phyloP scores from a whole-genome alignment of 92 coral and sea anemone species.

The Montipora capitata region DNA sequence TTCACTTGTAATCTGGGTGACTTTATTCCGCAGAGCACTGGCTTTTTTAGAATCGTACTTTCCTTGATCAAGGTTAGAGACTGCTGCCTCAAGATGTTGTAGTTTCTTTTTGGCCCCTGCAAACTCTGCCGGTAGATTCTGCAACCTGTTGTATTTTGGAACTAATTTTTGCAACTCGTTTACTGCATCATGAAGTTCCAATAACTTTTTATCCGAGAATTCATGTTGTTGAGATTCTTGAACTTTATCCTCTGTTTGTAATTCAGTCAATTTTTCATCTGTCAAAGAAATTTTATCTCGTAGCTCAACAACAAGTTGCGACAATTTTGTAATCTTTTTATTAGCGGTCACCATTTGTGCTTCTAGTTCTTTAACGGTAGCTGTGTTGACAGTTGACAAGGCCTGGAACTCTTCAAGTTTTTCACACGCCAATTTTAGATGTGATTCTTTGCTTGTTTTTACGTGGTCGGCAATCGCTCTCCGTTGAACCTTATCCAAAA shows the following conservation, averaged over 20 bases:
- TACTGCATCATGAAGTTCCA: constrained; percentile 9
- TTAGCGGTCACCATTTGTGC: not conserved
- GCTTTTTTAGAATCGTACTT: not conserved
- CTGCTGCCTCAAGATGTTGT: not conserved
- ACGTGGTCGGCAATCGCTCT: constrained; percentile 17
- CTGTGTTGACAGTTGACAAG: not conserved
- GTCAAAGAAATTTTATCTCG: not conserved
- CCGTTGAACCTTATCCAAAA: constrained; percentile 14
- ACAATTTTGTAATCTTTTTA: constrained; percentile 8
- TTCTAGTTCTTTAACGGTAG: not conserved
- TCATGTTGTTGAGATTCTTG: not conserved
- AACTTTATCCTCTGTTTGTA: not conserved
- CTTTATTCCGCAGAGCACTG: not conserved
- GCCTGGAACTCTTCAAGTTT: constrained; percentile 9
- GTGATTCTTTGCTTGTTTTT: constrained; percentile 9
- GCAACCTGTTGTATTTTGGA: not conserved
- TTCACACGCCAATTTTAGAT: constrained; percentile 11
- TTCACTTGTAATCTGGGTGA: not conserved
- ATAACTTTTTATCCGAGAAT: not conserved
- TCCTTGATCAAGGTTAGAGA: not conserved
- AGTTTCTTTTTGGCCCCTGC: constrained; percentile 7
- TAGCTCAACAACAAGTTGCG: not conserved
- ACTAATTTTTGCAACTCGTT: not conserved
- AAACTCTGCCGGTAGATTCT: not conserved
- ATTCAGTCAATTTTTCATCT: not conserved